A percentile compares a stretch with the other conserved stretches of the same genome.
phyloP scores from a whole-genome alignment of 2,888 invertebrate genomes.

The Drosophila ezoana region DNA sequence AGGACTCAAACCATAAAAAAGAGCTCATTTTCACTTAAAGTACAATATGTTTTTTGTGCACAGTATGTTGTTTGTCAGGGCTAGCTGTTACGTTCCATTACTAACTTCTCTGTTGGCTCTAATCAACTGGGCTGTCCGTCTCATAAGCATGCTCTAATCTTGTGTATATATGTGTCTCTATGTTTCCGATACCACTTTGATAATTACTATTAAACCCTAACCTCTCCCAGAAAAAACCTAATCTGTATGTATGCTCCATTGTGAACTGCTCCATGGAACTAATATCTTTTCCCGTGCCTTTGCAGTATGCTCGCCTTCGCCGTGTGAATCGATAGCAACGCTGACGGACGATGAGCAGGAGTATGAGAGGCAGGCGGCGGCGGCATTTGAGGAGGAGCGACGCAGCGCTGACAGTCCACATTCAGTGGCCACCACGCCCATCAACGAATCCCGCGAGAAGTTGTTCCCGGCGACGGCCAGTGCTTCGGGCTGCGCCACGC shows the following conservation, averaged over 20 bases:
- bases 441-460: constrained; percentile 83
- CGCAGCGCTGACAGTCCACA: constrained; percentile 60
- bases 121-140: constrained; percentile 19
- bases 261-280: not conserved
- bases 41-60: constrained; percentile 12
- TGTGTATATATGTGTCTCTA: constrained; percentile 14
- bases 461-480: constrained; percentile 83
- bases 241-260: constrained; percentile 31
- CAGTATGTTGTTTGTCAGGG: constrained; percentile 61
- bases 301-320: constrained; percentile 91
- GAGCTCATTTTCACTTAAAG: constrained; percentile 19
- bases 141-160: constrained; percentile 49
- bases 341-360: constrained; percentile 87
- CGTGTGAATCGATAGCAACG: constrained; percentile 91
- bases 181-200: constrained; percentile 13
- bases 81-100: constrained; percentile 32
- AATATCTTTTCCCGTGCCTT: constrained; percentile 70
- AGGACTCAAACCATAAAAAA: not conserved
- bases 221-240: constrained; percentile 13
- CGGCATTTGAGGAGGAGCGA: constrained; percentile 54
- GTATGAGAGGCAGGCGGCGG: constrained; percentile 23
- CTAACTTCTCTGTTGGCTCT: constrained; percentile 32
- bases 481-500: constrained; percentile 57
- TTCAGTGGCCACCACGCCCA: constrained; percentile 77
- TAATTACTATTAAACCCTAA: constrained; percentile 14